Base-by-base conservation (phyloP, 2,888 invertebrate species). In the Athalia rosae region DNA sequence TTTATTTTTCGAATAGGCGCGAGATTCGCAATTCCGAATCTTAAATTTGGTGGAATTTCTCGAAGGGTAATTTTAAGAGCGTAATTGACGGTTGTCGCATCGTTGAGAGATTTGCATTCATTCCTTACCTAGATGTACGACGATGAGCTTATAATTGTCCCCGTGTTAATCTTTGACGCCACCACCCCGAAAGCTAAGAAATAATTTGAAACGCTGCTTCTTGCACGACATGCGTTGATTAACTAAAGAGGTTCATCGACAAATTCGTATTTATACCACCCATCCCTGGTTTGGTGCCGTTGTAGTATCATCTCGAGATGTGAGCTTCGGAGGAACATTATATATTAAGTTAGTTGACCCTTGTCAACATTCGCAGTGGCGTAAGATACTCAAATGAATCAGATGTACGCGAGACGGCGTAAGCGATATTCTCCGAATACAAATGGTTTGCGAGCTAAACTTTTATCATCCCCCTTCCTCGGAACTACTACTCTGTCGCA, bases 191-290 rank as follows among this genome's bases (percentile, higher is more conserved):
- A 50, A 71, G 56, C 13, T 58, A 9, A 28, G 58, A 45, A 58
- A 71, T 43, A 58, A 74, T 61, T 59, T 45, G 11, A 41, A 74
- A 74, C 59, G 74, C 4, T 64, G 76, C 13, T 63, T 58, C 56
- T 66, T 56, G 64, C 7, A n/a, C 76, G 66, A 76, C 63, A 76
- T 61, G 28, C 43, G 63, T 50, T 47, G 61, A 63, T 62, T 62
- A 61, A 77, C 77, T 77, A 69, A 62, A 56, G 69, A 53, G 73
- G 45, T 13, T 50, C 77, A 71, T 80, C 79, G 76, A 79, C 69
- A 81, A 83, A 83, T 83, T 82, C 76, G 76, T 81, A 83, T 85
- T 83, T 83, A 83, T 83, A 83, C 78, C 78, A 76, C 66, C 59
- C 59, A 76, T 74, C 66, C 74, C 74, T 74, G 43, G 74, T 50